Evolutionary conservation across 2,113 vertebrate genomes (phyloP), one percentile per base, ranked within the genome.

Genomic region (Paradoxurus hermaphroditus): DNA sequence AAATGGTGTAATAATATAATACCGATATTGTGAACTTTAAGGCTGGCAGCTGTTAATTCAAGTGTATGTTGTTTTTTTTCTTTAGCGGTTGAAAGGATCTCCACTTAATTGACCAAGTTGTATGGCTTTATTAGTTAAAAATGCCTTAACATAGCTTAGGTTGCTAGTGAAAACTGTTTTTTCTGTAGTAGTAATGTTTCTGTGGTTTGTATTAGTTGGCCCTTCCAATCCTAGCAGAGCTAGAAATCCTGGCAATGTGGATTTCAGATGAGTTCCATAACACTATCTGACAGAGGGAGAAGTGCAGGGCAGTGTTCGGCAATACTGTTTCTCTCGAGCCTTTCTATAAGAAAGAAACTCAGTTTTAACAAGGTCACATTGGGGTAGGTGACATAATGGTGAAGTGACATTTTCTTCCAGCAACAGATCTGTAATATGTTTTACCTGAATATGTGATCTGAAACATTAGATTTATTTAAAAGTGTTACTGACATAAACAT

Each of bases 51-150:
- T 90, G 5, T 90, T 93, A 82, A 72, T 91, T 78, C 19, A 85
- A 36, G 23, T 59, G 72, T 85, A 23, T 59, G 10, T 84, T 70
- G 31, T 36, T 72, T n/a, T 93, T 88, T 68, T 91, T 31, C 56
- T 95, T 34, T 83, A 36, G 34, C 81, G 14, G 49, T 86, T 75
- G 36, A 79, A 70, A 93, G 56, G 27, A 63, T 91, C 44, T 88
- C 46, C 59, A 34, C 87, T 82, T 92, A 86, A 92, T 85, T 95
- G 67, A 90, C 36, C 67, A 90, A 67, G 62, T 73, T 79, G 27
- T 84, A 86, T 91, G 73, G 23, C 44, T 96, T 91, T 72, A 62
- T 91, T 95, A 94, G 83, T 68, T 68, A 63, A 95, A 79, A 91
- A 34, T 96, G 31, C 49, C 78, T 95, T 70, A 59, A 73, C 12